Conservation (phyloP, 2,113 vertebrate genomes). For the Clarias macrocephalus region DNA sequence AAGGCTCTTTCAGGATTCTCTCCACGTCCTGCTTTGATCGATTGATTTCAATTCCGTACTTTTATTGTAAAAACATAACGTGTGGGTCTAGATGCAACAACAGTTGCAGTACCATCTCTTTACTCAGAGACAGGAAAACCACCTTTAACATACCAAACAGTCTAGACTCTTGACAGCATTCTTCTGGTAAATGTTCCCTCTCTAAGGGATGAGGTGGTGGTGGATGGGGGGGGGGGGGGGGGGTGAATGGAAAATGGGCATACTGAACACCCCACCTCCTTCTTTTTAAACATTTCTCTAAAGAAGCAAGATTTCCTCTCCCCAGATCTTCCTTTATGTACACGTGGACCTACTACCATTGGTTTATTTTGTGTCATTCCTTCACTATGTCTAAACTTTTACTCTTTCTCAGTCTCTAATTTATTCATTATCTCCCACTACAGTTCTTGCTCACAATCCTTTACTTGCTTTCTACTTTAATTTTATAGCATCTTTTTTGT, state of each 20-base stretch:
- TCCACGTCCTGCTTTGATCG: neutral
- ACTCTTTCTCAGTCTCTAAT: neutral
- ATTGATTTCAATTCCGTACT: neutral
- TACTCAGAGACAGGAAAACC: slow-evolving; percentile 30
- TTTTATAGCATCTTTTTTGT: neutral
- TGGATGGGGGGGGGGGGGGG: neutral
- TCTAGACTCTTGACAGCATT: slow-evolving; percentile 29
- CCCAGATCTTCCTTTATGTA: neutral
- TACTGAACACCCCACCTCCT: neutral
- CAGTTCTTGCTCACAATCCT: neutral
- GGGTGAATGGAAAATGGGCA: slow-evolving; percentile 30
- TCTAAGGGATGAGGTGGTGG: neutral
- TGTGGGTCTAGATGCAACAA: slow-evolving; percentile 11
- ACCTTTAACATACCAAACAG: slow-evolving; percentile 28
- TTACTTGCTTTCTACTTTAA: neutral
- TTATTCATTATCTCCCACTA: neutral
- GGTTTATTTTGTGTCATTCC: slow-evolving; percentile 3
- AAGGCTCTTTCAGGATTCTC: neutral
- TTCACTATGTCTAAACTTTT: neutral
- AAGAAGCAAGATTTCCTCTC: slow-evolving; percentile 39
- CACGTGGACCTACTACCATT: slow-evolving; percentile 27
- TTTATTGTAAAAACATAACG: slow-evolving; percentile 10
- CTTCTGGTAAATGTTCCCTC: neutral
- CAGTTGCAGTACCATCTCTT: slow-evolving; percentile 25
- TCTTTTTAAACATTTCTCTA: slow-evolving; percentile 20